Evolutionary conservation across 37 sponge, comb jelly and placozoan genomes (phyloP).

Genomic region (Hormiphora californensis): DNA sequence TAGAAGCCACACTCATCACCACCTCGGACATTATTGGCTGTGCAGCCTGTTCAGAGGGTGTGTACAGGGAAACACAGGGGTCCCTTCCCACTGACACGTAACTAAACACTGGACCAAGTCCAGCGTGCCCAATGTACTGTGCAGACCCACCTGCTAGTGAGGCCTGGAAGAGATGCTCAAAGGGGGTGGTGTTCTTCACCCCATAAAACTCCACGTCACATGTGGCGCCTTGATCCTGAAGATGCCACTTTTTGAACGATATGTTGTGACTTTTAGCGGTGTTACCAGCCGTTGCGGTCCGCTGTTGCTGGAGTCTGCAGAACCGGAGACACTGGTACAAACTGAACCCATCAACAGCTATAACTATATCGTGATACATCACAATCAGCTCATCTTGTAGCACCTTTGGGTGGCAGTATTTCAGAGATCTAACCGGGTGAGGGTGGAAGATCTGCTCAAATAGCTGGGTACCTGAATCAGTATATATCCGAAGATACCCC

Average conservation of each 20-base stretch:
- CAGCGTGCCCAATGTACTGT: slow-evolving; percentile 37
- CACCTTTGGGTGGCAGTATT: slow-evolving; percentile 15
- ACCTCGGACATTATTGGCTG: slow-evolving; percentile 51
- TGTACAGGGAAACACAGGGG: slow-evolving; percentile 9
- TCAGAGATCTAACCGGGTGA: not conserved
- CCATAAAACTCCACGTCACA: slow-evolving; percentile 49
- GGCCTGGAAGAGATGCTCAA: slow-evolving; percentile 39
- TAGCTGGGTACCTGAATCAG: not conserved
- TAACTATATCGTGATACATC: not conserved
- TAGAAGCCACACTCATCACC: slow-evolving; percentile 20
- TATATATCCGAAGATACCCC: slow-evolving; percentile 15
- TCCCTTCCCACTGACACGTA: slow-evolving; percentile 5
- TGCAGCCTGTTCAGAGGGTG: slow-evolving; percentile 5
- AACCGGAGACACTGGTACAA: slow-evolving; percentile 24
- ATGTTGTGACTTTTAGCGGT: not conserved
- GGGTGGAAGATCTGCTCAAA: slow-evolving; percentile 46
- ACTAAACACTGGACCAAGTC: slow-evolving; percentile 41
- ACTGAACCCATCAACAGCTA: slow-evolving; percentile 48
- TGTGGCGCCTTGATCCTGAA: slow-evolving; percentile 28
- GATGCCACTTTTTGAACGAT: slow-evolving; percentile 30
- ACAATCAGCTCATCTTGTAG: slow-evolving; percentile 20
- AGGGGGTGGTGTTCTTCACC: slow-evolving; percentile 21
- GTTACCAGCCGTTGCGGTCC: not conserved
- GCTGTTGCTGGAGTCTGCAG: slow-evolving; percentile 23
- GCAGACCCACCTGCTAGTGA: slow-evolving; percentile 47